Evolutionary conservation across 2,888 invertebrate genomes (phyloP).

Genomic region (Coenonympha arcania): DNA sequence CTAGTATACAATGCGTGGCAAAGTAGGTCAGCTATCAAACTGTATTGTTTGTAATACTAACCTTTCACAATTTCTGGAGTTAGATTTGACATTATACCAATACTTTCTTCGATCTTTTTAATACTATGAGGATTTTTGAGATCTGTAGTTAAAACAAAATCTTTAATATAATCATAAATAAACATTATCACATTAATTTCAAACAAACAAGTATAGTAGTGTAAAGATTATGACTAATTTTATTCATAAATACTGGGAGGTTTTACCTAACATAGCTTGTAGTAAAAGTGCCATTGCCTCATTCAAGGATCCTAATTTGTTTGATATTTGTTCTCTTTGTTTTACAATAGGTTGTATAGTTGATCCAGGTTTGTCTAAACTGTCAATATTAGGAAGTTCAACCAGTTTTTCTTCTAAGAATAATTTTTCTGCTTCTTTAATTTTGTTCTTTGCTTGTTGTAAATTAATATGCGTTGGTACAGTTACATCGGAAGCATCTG

Average conservation of each 20-base stretch:
- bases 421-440: slow-evolving; percentile 16
- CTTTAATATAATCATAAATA: too few species aligned
- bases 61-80: slow-evolving; percentile 48
- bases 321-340: slow-evolving; percentile 15
- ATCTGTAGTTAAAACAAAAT: slow-evolving; percentile 34
- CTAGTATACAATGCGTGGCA: too few species aligned
- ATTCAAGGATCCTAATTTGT: slow-evolving; percentile 23
- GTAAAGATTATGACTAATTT: too few species aligned
- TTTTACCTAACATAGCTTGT: slow-evolving; percentile 24
- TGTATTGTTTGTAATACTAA: slow-evolving; percentile 29
- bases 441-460: slow-evolving; percentile 14
- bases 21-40: too few species aligned
- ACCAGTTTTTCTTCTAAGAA: slow-evolving; percentile 18
- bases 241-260: too few species aligned
- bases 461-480: slow-evolving; percentile 12
- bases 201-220: too few species aligned
- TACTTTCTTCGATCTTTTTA: slow-evolving; percentile 38
- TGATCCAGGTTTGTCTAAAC: not conserved
- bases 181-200: too few species aligned
- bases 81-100: slow-evolving; percentile 39
- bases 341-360: slow-evolving; percentile 7
- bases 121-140: slow-evolving; percentile 40
- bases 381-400: not conserved
- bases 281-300: slow-evolving; percentile 21
- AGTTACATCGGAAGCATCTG: slow-evolving; percentile 10